A percentile compares a stretch with the other conserved stretches of the same genome.
Evolutionary conservation across 2,113 vertebrate species (phyloP).

Genomic region (Ophiodon elongatus): DNA sequence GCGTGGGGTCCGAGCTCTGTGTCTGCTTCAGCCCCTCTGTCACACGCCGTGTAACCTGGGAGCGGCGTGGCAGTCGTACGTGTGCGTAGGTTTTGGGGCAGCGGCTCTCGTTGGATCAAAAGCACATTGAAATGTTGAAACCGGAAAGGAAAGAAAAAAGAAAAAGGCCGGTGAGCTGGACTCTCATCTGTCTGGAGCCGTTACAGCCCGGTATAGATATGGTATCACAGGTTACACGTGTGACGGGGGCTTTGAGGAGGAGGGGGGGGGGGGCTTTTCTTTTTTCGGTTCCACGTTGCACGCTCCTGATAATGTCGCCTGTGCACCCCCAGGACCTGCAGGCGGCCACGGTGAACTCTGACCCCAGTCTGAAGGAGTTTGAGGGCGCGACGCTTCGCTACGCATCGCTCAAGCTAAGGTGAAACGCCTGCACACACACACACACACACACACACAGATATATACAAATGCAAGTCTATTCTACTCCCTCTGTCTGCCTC

Average conservation of each 20-base stretch:
- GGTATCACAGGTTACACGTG: constrained; percentile 36
- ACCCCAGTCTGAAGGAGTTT: constrained; percentile 98
- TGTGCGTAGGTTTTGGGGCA: background rate
- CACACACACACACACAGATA: background rate
- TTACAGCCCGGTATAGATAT: background rate
- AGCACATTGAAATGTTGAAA: background rate
- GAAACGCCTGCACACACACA: constrained; percentile 12
- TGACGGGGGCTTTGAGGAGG: constrained; percentile 44
- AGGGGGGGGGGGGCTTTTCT: background rate
- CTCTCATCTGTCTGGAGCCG: background rate
- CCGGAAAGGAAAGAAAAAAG: too few relatives aligned
- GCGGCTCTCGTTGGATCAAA: background rate
- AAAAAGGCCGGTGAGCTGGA: background rate
- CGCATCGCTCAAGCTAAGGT: constrained; percentile 95
- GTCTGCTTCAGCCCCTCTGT: constrained; percentile 26
- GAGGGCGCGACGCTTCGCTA: constrained; percentile 98
- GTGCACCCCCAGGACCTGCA: constrained; percentile 90
- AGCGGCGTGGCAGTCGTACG: background rate
- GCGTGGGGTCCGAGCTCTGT: constrained; percentile 42
- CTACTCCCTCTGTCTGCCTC: background rate
- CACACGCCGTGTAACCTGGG: constrained; percentile 41
- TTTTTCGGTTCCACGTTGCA: constrained; percentile 17
- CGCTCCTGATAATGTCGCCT: constrained; percentile 31
- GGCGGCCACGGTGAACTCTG: constrained; percentile 95
- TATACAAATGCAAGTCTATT: background rate